Base-by-base conservation (phyloP, 2,888 invertebrate species). In the Cryptocephalus primarius region DNA sequence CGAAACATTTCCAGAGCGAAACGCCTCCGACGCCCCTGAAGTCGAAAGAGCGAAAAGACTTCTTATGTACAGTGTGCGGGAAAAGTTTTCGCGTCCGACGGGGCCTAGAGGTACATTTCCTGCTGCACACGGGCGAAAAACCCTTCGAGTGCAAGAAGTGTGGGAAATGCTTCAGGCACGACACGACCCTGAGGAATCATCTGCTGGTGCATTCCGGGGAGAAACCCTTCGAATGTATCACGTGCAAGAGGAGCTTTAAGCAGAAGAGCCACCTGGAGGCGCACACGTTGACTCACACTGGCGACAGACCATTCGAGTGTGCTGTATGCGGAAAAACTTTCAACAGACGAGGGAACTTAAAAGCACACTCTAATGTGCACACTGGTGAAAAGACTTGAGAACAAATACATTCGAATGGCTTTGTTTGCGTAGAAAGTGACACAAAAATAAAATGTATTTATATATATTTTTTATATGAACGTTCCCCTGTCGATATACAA, bases 271-370 rank as follows among this genome's bases (percentile, higher is more conserved):
- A 54, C 42, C 44, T 54, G 43, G 44, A 54, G 33, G 51, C 41
- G 13, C 54, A 54, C 39, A 11, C 49, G 12, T 48, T 49, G 36
- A 50, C 46, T 8, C 54, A 54, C 13, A 54, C 50, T 8, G 54
- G 54, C 8, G 54, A 55, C 33, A 52, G 50, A 44, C 52, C 53
- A 2, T 55, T 50, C 40, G 48, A 46, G 34, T 55, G 55, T 39
- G 43, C 40, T 9, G 47, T 51, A 33, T 55, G 55, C 31, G 48
- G 45, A 1, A 55, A 53, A 36, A 45, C 46, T 4, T 55, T 55
- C 40, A 44, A 49, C 10, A 50, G 49, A 39, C 49, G 50, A 33
- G 51, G 51, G 9, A 55, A 55, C 22, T 44, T 53, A 39, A 48
- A 48, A 33, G 50, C 50, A 9, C 55, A 55, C 34, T 49, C 47